These are phyloP conservation scores for Paraplagusia blochii DNA, from an alignment of 2,113 vertebrate species.

Conservation along the genomic window DNA sequence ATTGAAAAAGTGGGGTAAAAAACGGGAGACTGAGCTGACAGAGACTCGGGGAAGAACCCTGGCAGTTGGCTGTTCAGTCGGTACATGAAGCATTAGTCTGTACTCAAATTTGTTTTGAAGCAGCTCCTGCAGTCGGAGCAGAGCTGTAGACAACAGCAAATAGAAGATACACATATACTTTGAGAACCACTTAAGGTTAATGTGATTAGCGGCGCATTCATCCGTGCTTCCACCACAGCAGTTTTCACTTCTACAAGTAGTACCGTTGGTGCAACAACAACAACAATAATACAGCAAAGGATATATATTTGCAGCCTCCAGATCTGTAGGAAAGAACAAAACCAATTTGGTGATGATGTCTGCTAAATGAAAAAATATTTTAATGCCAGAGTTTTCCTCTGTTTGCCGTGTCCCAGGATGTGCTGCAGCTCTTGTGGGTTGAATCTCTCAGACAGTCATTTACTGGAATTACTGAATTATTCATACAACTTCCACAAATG, in stretches of 20 bases:
- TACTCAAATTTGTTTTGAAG: constrained; percentile 43
- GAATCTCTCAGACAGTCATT: constrained; percentile 50
- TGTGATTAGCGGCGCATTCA: constrained; percentile 43
- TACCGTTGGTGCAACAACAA: neutral
- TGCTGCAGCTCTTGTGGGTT: constrained; percentile 22
- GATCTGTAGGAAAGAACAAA: constrained; percentile 12
- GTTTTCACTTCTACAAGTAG: constrained; percentile 26
- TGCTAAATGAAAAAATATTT: neutral
- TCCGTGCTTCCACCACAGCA: constrained; percentile 22
- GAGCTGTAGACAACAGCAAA: constrained; percentile 39
- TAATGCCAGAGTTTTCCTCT: neutral
- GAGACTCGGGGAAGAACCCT: constrained; percentile 49
- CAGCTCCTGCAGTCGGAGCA: constrained; percentile 32
- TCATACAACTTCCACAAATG: constrained; percentile 50
- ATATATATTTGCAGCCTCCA: constrained; percentile 3
- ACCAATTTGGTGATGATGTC: constrained; percentile 11
- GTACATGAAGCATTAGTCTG: constrained; percentile 45
- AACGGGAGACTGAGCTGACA: constrained; percentile 16
- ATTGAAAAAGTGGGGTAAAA: constrained; percentile 49
- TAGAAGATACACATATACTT: constrained; percentile 29
- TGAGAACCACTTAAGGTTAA: constrained; percentile 62
- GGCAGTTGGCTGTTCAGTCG: constrained; percentile 26
- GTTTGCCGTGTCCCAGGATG: too few relatives aligned
- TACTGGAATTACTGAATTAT: constrained; percentile 61
- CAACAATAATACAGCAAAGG: constrained; percentile 1